Percentiles rank a stretch among this genome's conserved stretches.
Evolutionary conservation across 2,797 vertebrate species (phyloP).

Genomic region (Pipistrellus pygmaeus): DNA sequence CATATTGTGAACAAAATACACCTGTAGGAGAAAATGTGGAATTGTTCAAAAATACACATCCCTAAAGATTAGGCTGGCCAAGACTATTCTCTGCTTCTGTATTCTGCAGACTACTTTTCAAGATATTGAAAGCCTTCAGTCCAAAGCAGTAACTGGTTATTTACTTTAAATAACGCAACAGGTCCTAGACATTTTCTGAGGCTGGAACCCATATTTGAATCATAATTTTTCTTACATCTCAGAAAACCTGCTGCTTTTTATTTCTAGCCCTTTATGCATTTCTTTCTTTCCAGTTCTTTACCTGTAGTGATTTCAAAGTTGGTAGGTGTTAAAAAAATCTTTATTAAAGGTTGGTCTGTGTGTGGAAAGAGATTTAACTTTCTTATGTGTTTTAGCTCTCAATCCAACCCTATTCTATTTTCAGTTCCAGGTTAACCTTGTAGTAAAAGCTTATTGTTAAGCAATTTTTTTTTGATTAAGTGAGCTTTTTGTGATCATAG

Average conservation of each 20-base stretch:
- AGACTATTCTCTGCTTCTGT: not conserved
- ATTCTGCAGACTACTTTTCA: not conserved
- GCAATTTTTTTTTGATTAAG: constrained; percentile 52
- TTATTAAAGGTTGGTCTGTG: constrained; percentile 30
- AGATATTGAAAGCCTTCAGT: not conserved
- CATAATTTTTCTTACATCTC: not conserved
- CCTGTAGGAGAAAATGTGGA: not conserved
- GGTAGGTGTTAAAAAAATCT: constrained; percentile 2
- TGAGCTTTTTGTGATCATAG: constrained; percentile 49
- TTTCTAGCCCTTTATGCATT: not conserved
- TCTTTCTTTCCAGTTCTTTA: constrained; percentile 20
- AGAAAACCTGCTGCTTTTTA: not conserved
- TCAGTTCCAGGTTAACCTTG: constrained; percentile 54
- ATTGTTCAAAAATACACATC: constrained; percentile 10
- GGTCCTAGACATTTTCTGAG: not conserved
- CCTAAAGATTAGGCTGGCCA: not conserved
- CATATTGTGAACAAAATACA: constrained; percentile 14
- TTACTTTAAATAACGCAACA: constrained; percentile 15
- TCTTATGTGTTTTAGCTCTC: constrained; percentile 52
- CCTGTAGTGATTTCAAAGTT: constrained; percentile 19
- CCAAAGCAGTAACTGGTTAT: not conserved
- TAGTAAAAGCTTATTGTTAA: constrained; percentile 52
- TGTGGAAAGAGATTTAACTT: constrained; percentile 53
- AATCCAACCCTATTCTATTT: constrained; percentile 8
- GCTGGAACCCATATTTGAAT: not conserved